Conservation (phyloP, 2,888 invertebrate species). For the Orchestes rusci region DNA sequence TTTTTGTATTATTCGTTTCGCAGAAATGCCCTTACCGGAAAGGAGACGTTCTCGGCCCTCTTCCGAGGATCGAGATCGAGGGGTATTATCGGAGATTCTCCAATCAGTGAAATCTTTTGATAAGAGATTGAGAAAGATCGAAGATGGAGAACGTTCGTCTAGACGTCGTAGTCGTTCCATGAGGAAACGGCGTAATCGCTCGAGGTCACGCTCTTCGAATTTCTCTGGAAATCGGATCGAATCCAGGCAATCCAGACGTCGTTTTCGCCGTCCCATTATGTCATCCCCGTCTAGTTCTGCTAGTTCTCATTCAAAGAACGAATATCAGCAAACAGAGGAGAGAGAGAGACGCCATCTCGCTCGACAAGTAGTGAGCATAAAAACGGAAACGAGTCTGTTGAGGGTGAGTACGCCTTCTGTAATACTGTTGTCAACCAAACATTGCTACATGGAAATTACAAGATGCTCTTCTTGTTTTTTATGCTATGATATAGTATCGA, state of each 20-base stretch:
- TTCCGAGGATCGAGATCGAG: slow-evolving; percentile 1
- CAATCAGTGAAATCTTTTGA: slow-evolving; percentile 1
- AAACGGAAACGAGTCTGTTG: no score
- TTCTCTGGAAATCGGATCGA: background rate
- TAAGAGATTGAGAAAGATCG: slow-evolving; percentile 1
- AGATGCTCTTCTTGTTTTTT: no score
- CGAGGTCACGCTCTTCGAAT: background rate
- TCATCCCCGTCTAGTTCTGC: background rate
- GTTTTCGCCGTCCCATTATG: background rate
- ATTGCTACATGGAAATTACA: no score
- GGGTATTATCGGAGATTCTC: slow-evolving; percentile 2
- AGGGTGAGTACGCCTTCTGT: background rate
- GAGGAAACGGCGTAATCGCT: background rate
- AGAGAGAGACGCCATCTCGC: background rate
- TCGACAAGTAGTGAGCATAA: no score
- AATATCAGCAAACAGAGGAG: background rate
- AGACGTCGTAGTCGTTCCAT: background rate
- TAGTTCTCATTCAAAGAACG: background rate
- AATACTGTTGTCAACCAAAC: no score
- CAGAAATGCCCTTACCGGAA: no score
- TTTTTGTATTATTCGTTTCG: no score
- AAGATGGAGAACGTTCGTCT: background rate
- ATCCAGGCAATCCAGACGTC: background rate
- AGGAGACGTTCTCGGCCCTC: background rate
- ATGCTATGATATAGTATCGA: background rate